Conservation (phyloP, 2,797 vertebrate genomes). For the Gambusia yucatana region DNA sequence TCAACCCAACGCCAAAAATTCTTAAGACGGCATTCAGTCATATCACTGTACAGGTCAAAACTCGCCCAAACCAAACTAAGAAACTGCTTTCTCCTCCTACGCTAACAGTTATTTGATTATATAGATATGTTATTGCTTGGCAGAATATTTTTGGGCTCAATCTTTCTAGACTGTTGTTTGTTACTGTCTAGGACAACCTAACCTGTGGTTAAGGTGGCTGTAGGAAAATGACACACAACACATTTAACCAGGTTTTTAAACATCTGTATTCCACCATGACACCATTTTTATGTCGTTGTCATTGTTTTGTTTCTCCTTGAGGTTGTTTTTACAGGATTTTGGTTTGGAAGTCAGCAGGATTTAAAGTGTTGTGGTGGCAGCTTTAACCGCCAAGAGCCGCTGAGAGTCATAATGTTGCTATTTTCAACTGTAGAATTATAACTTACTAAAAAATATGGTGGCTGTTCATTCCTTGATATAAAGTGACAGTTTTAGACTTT, state of each 20-base stretch:
- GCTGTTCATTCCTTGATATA: not conserved
- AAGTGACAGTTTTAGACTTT: not conserved
- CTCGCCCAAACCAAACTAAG: not conserved
- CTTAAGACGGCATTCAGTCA: not conserved
- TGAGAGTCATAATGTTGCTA: not conserved
- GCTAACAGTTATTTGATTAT: not conserved
- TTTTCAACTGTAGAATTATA: not conserved
- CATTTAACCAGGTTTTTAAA: not conserved
- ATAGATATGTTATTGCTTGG: not conserved
- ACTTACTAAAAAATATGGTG: not conserved
- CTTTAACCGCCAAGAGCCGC: not conserved
- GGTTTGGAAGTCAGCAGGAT: not conserved
- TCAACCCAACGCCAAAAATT: conserved; percentile 32
- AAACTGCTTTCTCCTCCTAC: not conserved
- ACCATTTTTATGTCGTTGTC: not conserved
- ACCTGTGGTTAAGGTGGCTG: conserved; percentile 5
- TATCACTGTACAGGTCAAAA: conserved; percentile 28
- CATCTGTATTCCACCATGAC: not conserved
- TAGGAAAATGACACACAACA: not conserved
- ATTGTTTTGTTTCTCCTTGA: not conserved
- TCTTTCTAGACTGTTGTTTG: not conserved
- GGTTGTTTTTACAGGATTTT: not conserved
- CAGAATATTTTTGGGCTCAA: not conserved
- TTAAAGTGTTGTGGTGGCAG: not conserved
- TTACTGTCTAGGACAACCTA: not conserved